These are phyloP conservation scores for Idaea straminata DNA, from an alignment of 2,888 invertebrate genomes.

Conservation along the genomic window DNA sequence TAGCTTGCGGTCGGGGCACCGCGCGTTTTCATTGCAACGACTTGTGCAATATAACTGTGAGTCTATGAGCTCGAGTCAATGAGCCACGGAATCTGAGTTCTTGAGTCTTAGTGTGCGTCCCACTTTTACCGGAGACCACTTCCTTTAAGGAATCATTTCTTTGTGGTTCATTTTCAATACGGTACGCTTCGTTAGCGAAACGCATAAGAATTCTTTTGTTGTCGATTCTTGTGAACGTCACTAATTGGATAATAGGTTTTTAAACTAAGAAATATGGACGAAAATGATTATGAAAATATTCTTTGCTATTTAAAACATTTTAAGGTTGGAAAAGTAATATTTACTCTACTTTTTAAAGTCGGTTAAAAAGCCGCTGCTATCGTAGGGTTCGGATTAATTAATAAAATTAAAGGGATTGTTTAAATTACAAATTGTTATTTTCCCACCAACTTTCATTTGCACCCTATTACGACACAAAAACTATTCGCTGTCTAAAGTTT, in stretches of 20 bases:
- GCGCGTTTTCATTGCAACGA: not conserved
- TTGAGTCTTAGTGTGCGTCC: not conserved
- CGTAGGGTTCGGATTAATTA: not conserved
- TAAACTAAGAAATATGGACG: not conserved
- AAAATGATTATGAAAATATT: not conserved
- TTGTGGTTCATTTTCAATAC: constrained; percentile 22
- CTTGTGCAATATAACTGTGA: not conserved
- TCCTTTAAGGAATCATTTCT: constrained; percentile 40
- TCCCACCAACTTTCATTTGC: not conserved
- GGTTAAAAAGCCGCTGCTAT: not conserved
- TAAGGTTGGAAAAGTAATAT: too few species aligned
- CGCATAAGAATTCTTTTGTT: constrained; percentile 1
- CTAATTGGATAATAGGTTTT: not conserved
- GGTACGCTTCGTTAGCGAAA: constrained; percentile 1
- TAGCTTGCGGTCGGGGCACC: not conserved
- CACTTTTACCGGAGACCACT: constrained; percentile 21
- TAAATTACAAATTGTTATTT: not conserved
- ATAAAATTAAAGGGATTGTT: not conserved
- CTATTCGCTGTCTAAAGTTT: not conserved
- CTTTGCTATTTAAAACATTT: too few species aligned
- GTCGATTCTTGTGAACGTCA: not conserved
- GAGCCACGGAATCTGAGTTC: not conserved
- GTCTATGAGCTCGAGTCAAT: not conserved
- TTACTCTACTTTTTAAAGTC: too few species aligned
- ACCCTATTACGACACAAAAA: not conserved